Percentiles rank a stretch among this genome's conserved stretches.
Conservation (phyloP, 2,797 vertebrate species). For the Tachyglossus aculeatus region DNA sequence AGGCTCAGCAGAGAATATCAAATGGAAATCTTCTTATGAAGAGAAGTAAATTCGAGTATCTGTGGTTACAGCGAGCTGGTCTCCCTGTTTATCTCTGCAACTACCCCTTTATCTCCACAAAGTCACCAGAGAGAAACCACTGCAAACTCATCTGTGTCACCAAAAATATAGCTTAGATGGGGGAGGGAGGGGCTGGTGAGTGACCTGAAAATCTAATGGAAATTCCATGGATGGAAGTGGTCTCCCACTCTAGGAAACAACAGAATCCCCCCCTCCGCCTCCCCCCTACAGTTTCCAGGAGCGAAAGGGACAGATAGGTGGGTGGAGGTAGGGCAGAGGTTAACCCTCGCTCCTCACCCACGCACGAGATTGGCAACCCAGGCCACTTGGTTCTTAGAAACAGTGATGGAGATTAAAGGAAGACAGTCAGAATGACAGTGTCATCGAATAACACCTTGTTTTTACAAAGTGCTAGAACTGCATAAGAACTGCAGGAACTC, state of each 20-base stretch:
- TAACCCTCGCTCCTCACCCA: not conserved
- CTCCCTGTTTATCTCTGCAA: slow-evolving; percentile 41
- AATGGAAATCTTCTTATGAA: slow-evolving; percentile 30
- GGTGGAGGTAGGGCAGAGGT: not conserved
- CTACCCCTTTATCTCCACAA: slow-evolving; percentile 13
- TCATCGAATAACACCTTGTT: not conserved
- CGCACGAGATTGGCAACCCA: not conserved
- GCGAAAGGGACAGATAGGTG: not conserved
- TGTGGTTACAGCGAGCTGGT: slow-evolving; percentile 34
- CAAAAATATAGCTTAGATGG: slow-evolving; percentile 19
- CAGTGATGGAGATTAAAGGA: not conserved
- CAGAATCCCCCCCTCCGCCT: too few species aligned
- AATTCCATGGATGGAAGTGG: not conserved
- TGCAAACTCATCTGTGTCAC: slow-evolving; percentile 2
- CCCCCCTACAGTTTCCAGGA: too few species aligned
- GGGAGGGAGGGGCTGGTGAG: too few species aligned
- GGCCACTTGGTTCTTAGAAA: slow-evolving; percentile 1
- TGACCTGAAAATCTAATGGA: slow-evolving; percentile 53
- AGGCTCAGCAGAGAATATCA: not conserved
- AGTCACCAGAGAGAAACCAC: slow-evolving; percentile 46
- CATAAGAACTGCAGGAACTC: too few species aligned
- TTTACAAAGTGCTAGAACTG: too few species aligned
- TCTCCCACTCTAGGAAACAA: too few species aligned
- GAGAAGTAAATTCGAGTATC: slow-evolving; percentile 7
- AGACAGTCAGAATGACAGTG: not conserved